Conservation (phyloP, 2,113 vertebrate genomes). For the Ailuropoda melanoleuca region DNA sequence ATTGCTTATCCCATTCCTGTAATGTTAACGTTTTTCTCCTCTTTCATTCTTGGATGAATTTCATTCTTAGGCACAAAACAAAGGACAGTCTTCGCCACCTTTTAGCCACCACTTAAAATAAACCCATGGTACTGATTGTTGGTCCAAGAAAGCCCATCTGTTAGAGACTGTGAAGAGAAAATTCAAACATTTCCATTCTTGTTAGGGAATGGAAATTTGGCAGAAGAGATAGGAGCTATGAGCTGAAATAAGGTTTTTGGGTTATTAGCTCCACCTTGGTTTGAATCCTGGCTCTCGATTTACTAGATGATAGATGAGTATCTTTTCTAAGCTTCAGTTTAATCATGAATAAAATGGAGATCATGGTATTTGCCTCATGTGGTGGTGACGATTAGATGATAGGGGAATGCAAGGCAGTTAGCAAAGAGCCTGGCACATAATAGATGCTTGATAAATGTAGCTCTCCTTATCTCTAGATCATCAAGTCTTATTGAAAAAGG, state of each 20-base stretch:
- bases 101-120: slow-evolving; percentile 73
- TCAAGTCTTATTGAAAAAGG: slow-evolving; percentile 13
- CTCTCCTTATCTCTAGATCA: not conserved
- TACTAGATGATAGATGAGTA: slow-evolving; percentile 11
- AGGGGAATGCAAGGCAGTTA: slow-evolving; percentile 33
- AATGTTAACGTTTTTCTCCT: not conserved
- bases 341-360: slow-evolving; percentile 28
- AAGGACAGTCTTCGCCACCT: slow-evolving; percentile 62
- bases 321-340: slow-evolving; percentile 52
- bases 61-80: slow-evolving; percentile 62
- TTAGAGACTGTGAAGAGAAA: slow-evolving; percentile 70
- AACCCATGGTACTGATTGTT: slow-evolving; percentile 54
- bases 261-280: slow-evolving; percentile 45
- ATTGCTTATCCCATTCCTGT: slow-evolving; percentile 15
- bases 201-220: slow-evolving; percentile 60
- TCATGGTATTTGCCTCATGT: not conserved
- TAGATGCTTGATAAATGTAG: slow-evolving; percentile 40
- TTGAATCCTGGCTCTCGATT: slow-evolving; percentile 52
- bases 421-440: not conserved
- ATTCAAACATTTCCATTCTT: slow-evolving; percentile 58
- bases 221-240: slow-evolving; percentile 57
- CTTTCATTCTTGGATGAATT: slow-evolving; percentile 54
- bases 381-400: slow-evolving; percentile 37
- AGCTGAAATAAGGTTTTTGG: slow-evolving; percentile 50
- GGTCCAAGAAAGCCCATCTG: slow-evolving; percentile 77